Evolutionary conservation across 2,797 vertebrate genomes (phyloP).

Genomic region (Argya squamiceps): DNA sequence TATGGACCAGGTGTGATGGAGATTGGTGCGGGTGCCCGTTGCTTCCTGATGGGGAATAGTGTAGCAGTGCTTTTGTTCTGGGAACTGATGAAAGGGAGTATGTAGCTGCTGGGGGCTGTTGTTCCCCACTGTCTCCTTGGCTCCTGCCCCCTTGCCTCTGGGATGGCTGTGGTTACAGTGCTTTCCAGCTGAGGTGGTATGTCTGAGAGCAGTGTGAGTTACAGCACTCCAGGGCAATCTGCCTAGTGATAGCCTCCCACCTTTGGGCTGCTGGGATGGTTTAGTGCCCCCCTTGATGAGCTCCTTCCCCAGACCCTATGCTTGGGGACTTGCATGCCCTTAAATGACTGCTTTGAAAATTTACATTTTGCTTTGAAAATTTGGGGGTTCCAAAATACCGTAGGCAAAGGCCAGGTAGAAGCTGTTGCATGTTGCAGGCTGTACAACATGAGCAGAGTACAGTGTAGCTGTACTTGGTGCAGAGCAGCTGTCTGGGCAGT

Average conservation of each 20-base stretch:
- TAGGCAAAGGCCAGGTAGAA: background rate
- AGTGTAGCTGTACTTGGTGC: background rate
- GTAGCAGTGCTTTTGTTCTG: background rate
- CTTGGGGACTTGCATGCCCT: background rate
- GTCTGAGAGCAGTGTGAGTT: background rate
- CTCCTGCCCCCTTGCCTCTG: background rate
- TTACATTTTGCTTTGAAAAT: background rate
- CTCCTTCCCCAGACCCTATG: background rate
- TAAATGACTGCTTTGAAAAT: background rate
- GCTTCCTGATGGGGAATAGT: background rate
- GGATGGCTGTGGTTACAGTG: background rate
- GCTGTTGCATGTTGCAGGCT: background rate
- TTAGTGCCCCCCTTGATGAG: background rate
- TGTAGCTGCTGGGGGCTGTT: background rate
- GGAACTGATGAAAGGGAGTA: background rate
- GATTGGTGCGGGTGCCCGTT: rapidly evolving
- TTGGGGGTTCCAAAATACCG: background rate
- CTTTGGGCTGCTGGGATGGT: background rate
- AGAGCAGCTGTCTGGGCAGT: background rate
- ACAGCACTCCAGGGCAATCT: background rate
- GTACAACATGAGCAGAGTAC: background rate
- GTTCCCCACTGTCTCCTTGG: background rate
- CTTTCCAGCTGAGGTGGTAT: background rate
- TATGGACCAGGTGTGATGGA: background rate
- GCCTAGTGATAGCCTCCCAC: background rate